Conservation (phyloP, 2,113 vertebrate species). For the Caranx melampygus region DNA sequence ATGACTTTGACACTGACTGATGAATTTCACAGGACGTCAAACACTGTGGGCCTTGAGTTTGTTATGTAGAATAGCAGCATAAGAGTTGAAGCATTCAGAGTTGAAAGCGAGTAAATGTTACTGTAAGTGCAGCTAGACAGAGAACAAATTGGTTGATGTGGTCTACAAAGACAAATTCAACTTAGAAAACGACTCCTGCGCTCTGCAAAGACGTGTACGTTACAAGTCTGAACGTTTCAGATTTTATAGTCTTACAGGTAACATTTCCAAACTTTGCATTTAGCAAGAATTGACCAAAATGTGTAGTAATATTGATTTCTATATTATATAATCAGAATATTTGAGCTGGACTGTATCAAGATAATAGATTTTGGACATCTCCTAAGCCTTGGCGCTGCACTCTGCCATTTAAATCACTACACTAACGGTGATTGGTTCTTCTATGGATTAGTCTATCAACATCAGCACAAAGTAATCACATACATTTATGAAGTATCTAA, state of each 20-base stretch:
- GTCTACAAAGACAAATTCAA: too few species aligned
- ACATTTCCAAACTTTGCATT: background rate
- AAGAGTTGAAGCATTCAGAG: conserved; percentile 1
- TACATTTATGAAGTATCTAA: conserved; percentile 16
- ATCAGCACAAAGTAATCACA: background rate
- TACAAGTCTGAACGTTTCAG: background rate
- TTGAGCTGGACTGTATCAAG: too few species aligned
- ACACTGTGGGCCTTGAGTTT: background rate
- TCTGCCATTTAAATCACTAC: background rate
- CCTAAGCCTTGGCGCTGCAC: background rate
- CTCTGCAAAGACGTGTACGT: background rate
- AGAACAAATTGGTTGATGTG: background rate
- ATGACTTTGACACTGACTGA: conserved; percentile 45
- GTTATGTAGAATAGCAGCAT: background rate
- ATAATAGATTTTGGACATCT: too few species aligned
- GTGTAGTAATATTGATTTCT: too few species aligned
- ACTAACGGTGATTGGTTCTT: background rate
- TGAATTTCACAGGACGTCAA: conserved; percentile 52
- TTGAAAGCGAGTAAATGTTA: conserved; percentile 3
- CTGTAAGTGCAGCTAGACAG: background rate
- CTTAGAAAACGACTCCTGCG: background rate
- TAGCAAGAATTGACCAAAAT: background rate
- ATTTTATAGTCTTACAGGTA: conserved; percentile 12
- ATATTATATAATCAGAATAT: too few species aligned
- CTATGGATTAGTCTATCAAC: background rate